Percentiles rank a stretch among this genome's conserved stretches.
These are phyloP conservation scores for Cybosia mesomella DNA, from an alignment of 2,888 invertebrate species.

Conservation along the genomic window DNA sequence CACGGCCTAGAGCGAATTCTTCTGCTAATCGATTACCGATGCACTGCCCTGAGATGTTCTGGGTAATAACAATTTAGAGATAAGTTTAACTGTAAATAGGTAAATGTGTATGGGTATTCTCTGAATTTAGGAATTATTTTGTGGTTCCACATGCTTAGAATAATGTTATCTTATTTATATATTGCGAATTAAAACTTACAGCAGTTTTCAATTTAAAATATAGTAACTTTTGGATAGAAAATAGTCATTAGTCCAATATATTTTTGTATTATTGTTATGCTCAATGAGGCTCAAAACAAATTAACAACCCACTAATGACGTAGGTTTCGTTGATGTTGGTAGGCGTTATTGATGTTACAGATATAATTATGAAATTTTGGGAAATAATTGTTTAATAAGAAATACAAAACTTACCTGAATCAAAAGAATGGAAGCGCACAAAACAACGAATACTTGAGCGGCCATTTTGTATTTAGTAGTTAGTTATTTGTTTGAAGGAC, in stretches of 20 bases:
- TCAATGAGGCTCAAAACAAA: too few relatives aligned
- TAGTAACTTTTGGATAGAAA: too few relatives aligned
- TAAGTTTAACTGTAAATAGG: background rate
- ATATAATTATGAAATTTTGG: background rate
- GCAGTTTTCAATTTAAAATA: too few relatives aligned
- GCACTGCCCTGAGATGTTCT: constrained; percentile 36
- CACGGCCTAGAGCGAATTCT: constrained; percentile 28
- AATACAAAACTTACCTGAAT: constrained; percentile 19
- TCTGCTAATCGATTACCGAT: constrained; percentile 35
- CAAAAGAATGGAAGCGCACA: constrained; percentile 17
- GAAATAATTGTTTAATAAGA: background rate
- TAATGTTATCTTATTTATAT: too few relatives aligned
- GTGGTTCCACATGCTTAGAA: background rate
- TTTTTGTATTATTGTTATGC: too few relatives aligned
- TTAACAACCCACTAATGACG: too few relatives aligned
- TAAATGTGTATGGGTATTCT: too few relatives aligned
- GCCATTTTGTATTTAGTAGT: constrained; percentile 25
- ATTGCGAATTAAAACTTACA: too few relatives aligned
- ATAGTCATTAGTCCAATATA: too few relatives aligned
- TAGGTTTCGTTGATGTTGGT: too few relatives aligned
- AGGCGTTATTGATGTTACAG: too few relatives aligned
- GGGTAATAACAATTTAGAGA: constrained; percentile 9
- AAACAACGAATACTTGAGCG: background rate
- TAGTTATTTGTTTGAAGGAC: constrained; percentile 8
- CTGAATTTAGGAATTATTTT: background rate